Evolutionary conservation across 2,113 vertebrate genomes (phyloP), one percentile per base, ranked within the genome.

Genomic region (Chionomys nivalis): DNA sequence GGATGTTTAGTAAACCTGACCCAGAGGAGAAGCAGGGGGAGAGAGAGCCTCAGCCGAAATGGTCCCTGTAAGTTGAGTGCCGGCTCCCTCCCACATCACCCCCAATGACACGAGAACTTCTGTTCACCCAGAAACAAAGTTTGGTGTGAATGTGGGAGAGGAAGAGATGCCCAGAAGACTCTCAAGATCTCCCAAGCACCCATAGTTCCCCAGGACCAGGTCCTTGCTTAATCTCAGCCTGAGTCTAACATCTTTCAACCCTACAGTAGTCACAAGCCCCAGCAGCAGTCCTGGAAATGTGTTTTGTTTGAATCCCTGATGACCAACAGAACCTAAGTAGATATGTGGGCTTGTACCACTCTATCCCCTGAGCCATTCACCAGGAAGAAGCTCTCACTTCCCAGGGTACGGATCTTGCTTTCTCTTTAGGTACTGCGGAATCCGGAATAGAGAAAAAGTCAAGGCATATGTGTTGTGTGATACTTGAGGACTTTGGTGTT

Each of bases 1-100:
- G 1, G 3, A 0, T 0, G 1, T 0, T 4, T 10, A 1, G 2
- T 23, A 70, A 13, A 42, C 13, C 95, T 96, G 90, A 68, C 31
- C 21, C 76, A 68, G 63, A 93, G 5, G 39, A 88, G 70, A 87
- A 91, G 75, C 23, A 83, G 42, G 70, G 0, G 5, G 36, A 77
- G 65, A 94, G 11, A 87, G 9, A 28, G 16, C 2, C 9, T 94
- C 42, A 95, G 81, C 28, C 31, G 44, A 70, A 33, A 7, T 8
- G 55, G 44, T 31, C 44, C 7, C 63, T 77, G 36, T 5, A 2
- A 13, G 24, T 55, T 42, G 86, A 89, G 24, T 52, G 47, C 39
- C 19, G 39, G 42, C 26, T 31, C 2, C 31, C 33, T 63, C 36
- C 47, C 68, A 44, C 1, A 36, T 86, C 55, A 68, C 66, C 55